Evolutionary conservation across 2,797 vertebrate genomes (phyloP).

Genomic region (Melanogrammus aeglefinus): DNA sequence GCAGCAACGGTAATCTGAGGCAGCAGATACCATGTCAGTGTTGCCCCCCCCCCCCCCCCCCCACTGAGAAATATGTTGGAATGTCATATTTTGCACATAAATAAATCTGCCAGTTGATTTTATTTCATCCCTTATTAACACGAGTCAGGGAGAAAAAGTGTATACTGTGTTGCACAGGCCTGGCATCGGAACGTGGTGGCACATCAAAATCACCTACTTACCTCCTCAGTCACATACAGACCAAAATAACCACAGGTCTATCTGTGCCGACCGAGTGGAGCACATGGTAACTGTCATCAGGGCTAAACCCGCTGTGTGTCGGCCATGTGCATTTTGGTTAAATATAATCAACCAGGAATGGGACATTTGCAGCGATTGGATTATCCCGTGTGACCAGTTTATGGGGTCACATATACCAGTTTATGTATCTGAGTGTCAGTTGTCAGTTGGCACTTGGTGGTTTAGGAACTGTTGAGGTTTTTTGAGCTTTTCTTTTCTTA

Average conservation of each 20-base stretch:
- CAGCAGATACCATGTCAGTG: background rate
- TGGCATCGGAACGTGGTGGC: slow-evolving; percentile 13
- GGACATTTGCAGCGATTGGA: background rate
- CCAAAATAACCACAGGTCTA: slow-evolving; percentile 55
- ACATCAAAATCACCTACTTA: slow-evolving; percentile 44
- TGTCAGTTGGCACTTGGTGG: background rate
- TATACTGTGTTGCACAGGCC: background rate
- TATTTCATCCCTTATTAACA: background rate
- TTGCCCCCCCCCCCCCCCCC: no score
- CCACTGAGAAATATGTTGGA: no score
- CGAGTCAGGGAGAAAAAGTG: background rate
- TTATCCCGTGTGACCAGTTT: background rate
- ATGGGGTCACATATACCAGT: background rate
- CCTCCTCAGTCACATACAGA: slow-evolving; percentile 41
- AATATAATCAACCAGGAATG: background rate
- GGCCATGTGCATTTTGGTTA: background rate
- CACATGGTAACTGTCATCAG: slow-evolving; percentile 10
- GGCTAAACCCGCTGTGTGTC: slow-evolving; percentile 18
- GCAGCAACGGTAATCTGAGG: background rate
- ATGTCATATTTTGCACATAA: no score
- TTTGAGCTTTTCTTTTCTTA: background rate
- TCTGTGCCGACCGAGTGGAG: background rate
- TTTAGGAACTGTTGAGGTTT: background rate
- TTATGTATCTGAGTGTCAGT: no score
- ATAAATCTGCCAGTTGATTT: no score